phyloP scores from a whole-genome alignment of 2,888 invertebrate species.

The Drymonia ruficornis region DNA sequence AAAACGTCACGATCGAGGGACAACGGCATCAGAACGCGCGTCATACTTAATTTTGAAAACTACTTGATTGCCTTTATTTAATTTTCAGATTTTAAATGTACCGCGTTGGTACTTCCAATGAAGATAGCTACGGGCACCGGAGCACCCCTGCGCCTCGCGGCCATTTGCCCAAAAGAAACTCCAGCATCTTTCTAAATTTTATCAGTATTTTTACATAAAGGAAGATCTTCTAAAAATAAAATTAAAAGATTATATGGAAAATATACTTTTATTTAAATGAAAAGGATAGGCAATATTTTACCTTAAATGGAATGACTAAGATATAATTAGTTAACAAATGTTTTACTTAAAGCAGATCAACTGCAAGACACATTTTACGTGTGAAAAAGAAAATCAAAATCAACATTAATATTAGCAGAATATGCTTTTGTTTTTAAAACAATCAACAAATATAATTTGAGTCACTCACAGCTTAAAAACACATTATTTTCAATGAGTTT shows the following conservation, averaged over 20 bases:
- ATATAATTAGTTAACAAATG: not conserved
- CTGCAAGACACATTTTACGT: not conserved
- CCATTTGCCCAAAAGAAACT: conserved; percentile 66
- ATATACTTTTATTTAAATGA: conserved; percentile 2
- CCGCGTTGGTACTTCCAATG: conserved; percentile 86
- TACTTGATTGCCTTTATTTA: conserved; percentile 4
- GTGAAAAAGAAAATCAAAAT: not conserved
- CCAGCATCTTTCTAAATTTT: conserved; percentile 4
- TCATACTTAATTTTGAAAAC: too few species aligned
- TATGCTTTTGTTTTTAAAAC: too few species aligned
- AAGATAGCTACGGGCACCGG: conserved; percentile 87
- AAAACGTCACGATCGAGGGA: too few species aligned
- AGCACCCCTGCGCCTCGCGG: conserved; percentile 86
- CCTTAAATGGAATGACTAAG: conserved; percentile 2
- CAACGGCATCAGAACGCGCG: too few species aligned
- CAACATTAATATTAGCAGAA: too few species aligned
- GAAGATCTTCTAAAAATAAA: too few species aligned
- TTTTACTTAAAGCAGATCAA: not conserved
- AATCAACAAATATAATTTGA: not conserved
- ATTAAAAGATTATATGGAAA: not conserved
- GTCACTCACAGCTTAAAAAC: conserved; percentile 22
- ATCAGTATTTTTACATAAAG: not conserved
- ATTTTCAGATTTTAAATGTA: conserved; percentile 76
- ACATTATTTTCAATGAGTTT: conserved; percentile 55
- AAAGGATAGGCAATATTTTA: conserved; percentile 1